Conservation (phyloP, 2,888 invertebrate species). For the Serrognathus titanus region DNA sequence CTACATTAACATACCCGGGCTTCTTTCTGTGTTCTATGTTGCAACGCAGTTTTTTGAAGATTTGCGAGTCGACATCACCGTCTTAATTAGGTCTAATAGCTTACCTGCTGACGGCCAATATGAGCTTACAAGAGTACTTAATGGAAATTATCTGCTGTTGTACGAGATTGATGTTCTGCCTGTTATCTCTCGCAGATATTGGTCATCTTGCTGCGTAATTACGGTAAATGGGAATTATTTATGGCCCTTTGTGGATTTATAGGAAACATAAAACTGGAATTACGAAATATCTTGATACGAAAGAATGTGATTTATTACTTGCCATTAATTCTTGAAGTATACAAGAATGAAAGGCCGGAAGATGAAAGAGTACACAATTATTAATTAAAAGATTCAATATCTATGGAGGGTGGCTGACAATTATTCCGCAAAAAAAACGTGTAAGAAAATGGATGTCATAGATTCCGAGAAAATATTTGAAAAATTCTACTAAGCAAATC, state of each 20-base stretch:
- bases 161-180: neutral
- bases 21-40: conserved; percentile 9
- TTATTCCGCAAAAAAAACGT: too few relatives aligned
- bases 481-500: too few relatives aligned
- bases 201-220: neutral
- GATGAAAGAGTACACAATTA: too few relatives aligned
- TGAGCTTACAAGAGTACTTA: neutral
- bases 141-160: neutral
- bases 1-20: conserved; percentile 21
- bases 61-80: neutral
- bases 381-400: too few relatives aligned
- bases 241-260: neutral
- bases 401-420: too few relatives aligned
- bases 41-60: conserved; percentile 13
- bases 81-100: conserved; percentile 19
- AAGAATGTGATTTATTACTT: too few relatives aligned
- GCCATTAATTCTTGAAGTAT: too few relatives aligned
- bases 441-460: too few relatives aligned
- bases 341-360: too few relatives aligned
- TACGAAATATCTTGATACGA: neutral
- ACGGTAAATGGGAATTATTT: neutral
- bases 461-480: too few relatives aligned
- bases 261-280: neutral
- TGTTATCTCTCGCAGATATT: neutral
- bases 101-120: neutral